Percentiles rank a stretch among this genome's conserved stretches.
Conservation (phyloP, 2,113 vertebrate species). For the Paramormyrops kingsleyae region DNA sequence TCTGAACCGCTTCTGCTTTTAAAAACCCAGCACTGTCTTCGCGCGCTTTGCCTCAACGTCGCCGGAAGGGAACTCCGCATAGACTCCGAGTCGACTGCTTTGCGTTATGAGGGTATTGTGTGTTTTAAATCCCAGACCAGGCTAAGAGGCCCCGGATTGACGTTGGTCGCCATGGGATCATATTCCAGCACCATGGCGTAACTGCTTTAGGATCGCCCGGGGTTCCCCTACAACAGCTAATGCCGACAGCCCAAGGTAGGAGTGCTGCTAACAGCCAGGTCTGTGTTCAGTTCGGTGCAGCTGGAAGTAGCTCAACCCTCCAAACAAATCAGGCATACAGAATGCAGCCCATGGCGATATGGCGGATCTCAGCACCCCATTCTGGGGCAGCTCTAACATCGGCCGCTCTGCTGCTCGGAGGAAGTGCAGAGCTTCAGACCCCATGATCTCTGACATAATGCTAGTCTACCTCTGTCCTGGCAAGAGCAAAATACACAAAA, state of each 20-base stretch:
- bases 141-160: constrained; percentile 98
- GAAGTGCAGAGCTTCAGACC: constrained; percentile 40
- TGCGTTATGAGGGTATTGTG: constrained; percentile 75
- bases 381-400: constrained; percentile 16
- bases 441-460: constrained; percentile 36
- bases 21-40: constrained; percentile 65
- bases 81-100: constrained; percentile 63
- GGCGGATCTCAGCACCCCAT: background rate
- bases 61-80: constrained; percentile 38
- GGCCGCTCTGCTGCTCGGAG: constrained; percentile 46
- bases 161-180: constrained; percentile 96
- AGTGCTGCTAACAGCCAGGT: constrained; percentile 62
- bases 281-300: constrained; percentile 59
- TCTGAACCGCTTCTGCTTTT: constrained; percentile 72
- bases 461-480: constrained; percentile 29
- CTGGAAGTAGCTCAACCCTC: constrained; percentile 41
- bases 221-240: constrained; percentile 98
- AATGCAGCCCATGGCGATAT: background rate
- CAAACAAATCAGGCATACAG: constrained; percentile 15
- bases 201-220: constrained; percentile 80
- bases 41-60: constrained; percentile 65
- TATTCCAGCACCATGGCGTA: constrained; percentile 98
- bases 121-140: constrained; percentile 93
- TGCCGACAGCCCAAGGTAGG: constrained; percentile 99
- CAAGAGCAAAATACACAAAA: constrained; percentile 40